Evolutionary conservation across 2,797 vertebrate genomes (phyloP).

Genomic region (Malurus splendens): DNA sequence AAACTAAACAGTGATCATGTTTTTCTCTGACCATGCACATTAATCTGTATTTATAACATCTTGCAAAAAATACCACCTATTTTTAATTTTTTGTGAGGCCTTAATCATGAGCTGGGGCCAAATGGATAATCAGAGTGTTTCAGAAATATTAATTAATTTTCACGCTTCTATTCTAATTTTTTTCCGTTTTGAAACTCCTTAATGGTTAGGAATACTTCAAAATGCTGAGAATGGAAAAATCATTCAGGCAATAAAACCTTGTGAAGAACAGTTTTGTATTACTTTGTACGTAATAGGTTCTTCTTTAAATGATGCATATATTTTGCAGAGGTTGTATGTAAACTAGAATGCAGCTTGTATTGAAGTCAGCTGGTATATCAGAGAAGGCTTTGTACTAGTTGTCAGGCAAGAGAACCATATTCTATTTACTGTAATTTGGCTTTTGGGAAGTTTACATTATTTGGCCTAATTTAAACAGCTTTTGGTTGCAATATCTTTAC

Average conservation of each 20-base stretch:
- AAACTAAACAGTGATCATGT: not conserved
- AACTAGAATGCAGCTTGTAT: not conserved
- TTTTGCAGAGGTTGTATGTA: not conserved
- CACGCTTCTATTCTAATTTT: not conserved
- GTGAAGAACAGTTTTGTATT: not conserved
- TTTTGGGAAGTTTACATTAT: not conserved
- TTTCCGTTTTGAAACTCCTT: not conserved
- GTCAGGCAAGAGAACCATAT: not conserved
- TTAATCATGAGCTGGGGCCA: not conserved
- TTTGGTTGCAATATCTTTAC: not conserved
- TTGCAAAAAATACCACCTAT: not conserved
- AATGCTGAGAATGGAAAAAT: not conserved
- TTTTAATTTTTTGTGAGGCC: not conserved
- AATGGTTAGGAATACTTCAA: not conserved
- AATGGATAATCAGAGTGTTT: not conserved
- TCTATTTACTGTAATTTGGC: not conserved
- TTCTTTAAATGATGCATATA: not conserved
- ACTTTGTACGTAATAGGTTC: not conserved
- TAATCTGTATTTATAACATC: not conserved
- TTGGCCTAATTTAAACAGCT: not conserved
- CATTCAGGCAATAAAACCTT: not conserved
- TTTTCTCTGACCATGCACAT: not conserved
- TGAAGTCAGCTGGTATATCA: not conserved
- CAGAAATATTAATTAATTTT: not conserved
- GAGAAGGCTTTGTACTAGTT: not conserved